Evolutionary conservation across 1,140 invertebrate genomes (phyloP).

Genomic region (Akabosia matsudoensis): DNA sequence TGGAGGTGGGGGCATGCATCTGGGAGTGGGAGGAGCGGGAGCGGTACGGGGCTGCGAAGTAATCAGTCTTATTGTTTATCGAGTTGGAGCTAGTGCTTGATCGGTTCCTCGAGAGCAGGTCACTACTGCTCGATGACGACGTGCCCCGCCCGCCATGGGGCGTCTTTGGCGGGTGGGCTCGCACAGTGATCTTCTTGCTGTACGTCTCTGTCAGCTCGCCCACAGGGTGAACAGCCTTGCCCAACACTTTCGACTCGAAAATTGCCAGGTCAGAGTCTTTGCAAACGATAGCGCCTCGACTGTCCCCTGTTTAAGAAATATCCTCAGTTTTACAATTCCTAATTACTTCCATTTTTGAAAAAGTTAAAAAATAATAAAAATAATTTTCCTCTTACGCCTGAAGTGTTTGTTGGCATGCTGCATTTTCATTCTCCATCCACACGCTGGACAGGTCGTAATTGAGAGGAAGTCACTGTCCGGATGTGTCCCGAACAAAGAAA

Average conservation of each 20-base stretch:
- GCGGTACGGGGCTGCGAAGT: background rate
- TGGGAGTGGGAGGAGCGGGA: background rate
- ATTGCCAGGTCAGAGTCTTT: conserved; percentile 8
- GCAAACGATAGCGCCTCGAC: background rate
- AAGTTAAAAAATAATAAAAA: no score
- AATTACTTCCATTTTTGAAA: no score
- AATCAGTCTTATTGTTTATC: background rate
- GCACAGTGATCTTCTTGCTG: conserved; percentile 2
- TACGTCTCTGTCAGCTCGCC: background rate
- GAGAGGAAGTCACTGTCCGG: conserved; percentile 36
- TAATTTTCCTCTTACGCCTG: conserved; percentile 16
- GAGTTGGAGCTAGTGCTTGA: background rate
- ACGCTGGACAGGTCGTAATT: conserved; percentile 30
- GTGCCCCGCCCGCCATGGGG: background rate
- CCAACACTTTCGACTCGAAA: background rate
- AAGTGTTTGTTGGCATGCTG: conserved; percentile 38
- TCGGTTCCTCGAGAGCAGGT: background rate
- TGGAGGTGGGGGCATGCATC: background rate
- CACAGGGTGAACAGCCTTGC: background rate
- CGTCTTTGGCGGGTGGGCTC: background rate
- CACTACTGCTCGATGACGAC: background rate
- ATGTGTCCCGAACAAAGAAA: conserved; percentile 28
- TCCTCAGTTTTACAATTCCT: no score
- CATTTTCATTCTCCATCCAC: conserved; percentile 29
- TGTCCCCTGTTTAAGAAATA: no score